Evolutionary conservation across 2,797 vertebrate genomes (phyloP).

Genomic region (Danio aesculapii): DNA sequence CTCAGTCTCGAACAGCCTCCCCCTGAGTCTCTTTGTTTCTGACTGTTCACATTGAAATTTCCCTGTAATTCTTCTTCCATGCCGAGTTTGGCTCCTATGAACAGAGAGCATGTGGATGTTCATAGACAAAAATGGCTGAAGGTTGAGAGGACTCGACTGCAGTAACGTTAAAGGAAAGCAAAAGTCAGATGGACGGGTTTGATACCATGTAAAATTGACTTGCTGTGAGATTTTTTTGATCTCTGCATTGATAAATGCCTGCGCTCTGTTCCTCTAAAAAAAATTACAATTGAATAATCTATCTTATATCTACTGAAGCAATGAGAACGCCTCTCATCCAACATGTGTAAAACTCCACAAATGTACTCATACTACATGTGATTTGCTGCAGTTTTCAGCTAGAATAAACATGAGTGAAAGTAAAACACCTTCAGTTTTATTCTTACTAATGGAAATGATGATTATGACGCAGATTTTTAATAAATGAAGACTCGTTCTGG

Average conservation of each 20-base stretch:
- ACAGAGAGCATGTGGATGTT: constrained; percentile 23
- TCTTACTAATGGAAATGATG: too few relatives aligned
- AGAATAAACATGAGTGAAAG: too few relatives aligned
- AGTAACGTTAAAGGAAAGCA: not conserved
- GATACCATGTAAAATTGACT: not conserved
- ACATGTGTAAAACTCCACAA: too few relatives aligned
- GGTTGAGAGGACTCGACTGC: constrained; percentile 16
- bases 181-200: not conserved
- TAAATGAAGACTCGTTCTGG: too few relatives aligned
- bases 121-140: constrained; percentile 22
- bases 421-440: too few relatives aligned
- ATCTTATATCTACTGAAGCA: too few relatives aligned
- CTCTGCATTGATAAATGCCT: not conserved
- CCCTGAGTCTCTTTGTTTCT: constrained; percentile 42
- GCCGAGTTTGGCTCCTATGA: constrained; percentile 27
- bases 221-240: not conserved
- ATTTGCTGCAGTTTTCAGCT: too few relatives aligned
- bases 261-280: too few relatives aligned
- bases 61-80: constrained; percentile 41
- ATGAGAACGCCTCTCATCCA: too few relatives aligned
- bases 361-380: too few relatives aligned
- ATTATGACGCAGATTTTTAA: too few relatives aligned
- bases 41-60: constrained; percentile 46
- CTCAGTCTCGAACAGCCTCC: constrained; percentile 29
- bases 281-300: too few relatives aligned